Evolutionary conservation across 2,113 vertebrate species (phyloP), one percentile per base, ranked within the genome.

Genomic region (Etia nguti): DNA sequence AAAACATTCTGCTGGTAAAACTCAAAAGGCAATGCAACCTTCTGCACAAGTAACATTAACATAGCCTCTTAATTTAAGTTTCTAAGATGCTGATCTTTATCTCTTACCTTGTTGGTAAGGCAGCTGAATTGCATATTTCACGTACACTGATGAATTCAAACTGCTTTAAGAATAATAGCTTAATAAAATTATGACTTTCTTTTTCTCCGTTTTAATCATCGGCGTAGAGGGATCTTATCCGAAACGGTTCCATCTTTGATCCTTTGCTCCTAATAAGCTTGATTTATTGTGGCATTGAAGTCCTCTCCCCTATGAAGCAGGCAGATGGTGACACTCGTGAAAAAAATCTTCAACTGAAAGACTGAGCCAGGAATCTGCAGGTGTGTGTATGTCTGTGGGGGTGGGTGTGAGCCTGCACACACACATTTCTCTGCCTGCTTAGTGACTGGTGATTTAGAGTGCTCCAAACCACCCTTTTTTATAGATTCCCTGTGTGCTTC

Each of bases 301-400:
- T 79, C 75, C 15, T 68, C 80, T 75, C 57, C 83, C 91, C 90
- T 79, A 24, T 31, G 8, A 85, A 81, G 92, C 5, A 38, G 82
- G 85, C 92, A 94, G 93, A 94, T 92, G 91, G 93, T 83, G 82
- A 86, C 11, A 24, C 36, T 62, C 36, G 4, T 62, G 83, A 84
- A 90, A 89, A 89, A 81, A 75, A 24, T 54, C 57, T 79, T 84
- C 65, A 54, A 36, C 34, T 84, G 36, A 54, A 6, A 20, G 26
- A 31, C 20, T 1, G 52, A 80, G 94, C 93, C 88, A 93, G 82
- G 70, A 88, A 92, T 81, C 90, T 84, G 87, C 29, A 62, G 83
- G 89, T 93, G 86, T 89, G 79, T 60, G 79, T 84, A 26, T 85
- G 56, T 88, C 70, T 84, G 26, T 59, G 46, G 88, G 87, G 86